These are phyloP conservation scores for Nemotelus nigrinus DNA, from an alignment of 2,888 invertebrate species.

Conservation along the genomic window DNA sequence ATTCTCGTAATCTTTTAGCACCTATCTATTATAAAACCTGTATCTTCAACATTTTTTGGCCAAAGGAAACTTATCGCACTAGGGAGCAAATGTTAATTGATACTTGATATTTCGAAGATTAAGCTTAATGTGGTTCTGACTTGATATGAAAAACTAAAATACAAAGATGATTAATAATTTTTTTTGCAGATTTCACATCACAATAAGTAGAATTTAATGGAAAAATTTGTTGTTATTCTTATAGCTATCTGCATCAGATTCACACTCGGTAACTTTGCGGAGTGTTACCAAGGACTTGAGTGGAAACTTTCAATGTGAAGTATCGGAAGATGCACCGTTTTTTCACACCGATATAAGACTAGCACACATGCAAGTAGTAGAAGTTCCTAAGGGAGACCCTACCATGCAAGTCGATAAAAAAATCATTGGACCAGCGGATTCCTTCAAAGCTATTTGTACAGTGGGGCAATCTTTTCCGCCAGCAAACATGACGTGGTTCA, in stretches of 20 bases:
- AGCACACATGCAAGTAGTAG: slow-evolving; percentile 68
- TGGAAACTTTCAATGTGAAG: slow-evolving; percentile 69
- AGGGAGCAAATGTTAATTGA: too few relatives aligned
- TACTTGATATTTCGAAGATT: too few relatives aligned
- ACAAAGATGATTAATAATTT: too few relatives aligned
- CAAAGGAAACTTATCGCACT: too few relatives aligned
- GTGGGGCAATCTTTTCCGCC: slow-evolving; percentile 69
- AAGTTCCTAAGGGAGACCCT: slow-evolving; percentile 68
- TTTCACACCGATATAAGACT: slow-evolving; percentile 69
- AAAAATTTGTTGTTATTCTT: slow-evolving; percentile 54
- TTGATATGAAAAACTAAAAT: too few relatives aligned
- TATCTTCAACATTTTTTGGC: too few relatives aligned
- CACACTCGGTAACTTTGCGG: slow-evolving; percentile 67
- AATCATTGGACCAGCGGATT: slow-evolving; percentile 66
- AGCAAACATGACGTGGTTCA: slow-evolving; percentile 69
- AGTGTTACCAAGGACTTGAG: slow-evolving; percentile 68
- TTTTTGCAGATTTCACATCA: neutral
- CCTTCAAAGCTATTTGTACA: slow-evolving; percentile 68
- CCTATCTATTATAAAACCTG: too few relatives aligned
- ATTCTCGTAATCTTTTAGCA: too few relatives aligned
- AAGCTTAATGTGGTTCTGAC: too few relatives aligned
- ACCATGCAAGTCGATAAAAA: slow-evolving; percentile 67
- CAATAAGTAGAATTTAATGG: slow-evolving; percentile 47
- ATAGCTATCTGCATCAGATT: slow-evolving; percentile 67
- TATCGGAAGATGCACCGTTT: slow-evolving; percentile 69